These are phyloP conservation scores for Pasiphila rectangulata DNA, from an alignment of 2,888 invertebrate genomes.

Conservation along the genomic window DNA sequence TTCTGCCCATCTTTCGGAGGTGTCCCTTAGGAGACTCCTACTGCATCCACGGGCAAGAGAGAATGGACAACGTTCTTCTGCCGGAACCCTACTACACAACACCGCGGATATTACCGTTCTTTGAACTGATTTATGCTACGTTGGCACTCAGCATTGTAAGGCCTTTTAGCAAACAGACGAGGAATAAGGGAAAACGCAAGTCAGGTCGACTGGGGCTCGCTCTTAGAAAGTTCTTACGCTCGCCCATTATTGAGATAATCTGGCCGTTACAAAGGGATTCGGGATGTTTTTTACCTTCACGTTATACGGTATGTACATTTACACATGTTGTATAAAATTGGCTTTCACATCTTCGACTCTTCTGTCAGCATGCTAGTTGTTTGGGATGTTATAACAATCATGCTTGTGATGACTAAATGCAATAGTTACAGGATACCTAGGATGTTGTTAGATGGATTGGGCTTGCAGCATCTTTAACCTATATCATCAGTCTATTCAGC, in stretches of 20 bases:
- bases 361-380: background rate
- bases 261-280: slow-evolving; percentile 30
- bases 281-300: slow-evolving; percentile 32
- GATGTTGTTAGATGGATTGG: no score
- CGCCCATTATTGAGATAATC: slow-evolving; percentile 39
- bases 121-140: slow-evolving; percentile 44
- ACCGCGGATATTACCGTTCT: background rate
- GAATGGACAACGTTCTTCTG: no score
- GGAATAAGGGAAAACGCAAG: slow-evolving; percentile 44
- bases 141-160: slow-evolving; percentile 45
- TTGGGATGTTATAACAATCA: background rate
- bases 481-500: no score
- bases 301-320: slow-evolving; percentile 8
- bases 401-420: no score
- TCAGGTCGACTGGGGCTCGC: slow-evolving; percentile 40
- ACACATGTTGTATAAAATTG: no score
- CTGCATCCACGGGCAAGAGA: no score
- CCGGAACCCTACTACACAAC: no score
- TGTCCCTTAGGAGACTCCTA: no score
- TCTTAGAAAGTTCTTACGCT: slow-evolving; percentile 33
- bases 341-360: background rate
- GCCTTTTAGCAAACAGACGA: slow-evolving; percentile 49
- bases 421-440: no score
- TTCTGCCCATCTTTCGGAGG: no score
- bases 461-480: no score